Evolutionary conservation across 2,797 vertebrate species (phyloP).

Genomic region (Acanthurus tractus): DNA sequence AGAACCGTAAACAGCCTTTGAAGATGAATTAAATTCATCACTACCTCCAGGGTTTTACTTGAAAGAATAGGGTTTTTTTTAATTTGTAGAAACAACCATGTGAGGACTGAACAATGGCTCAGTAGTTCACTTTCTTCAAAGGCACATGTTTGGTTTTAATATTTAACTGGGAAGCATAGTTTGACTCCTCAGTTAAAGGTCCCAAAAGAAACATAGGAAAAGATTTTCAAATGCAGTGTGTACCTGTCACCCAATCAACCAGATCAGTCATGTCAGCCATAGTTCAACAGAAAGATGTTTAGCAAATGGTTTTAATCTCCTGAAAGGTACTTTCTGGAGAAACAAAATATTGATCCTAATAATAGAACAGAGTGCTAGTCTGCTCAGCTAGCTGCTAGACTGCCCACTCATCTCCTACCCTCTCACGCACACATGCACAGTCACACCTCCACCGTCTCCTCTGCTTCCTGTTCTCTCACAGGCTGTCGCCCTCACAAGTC

Average conservation of each 20-base stretch:
- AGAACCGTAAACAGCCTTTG: constrained; percentile 12
- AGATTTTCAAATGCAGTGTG: constrained; percentile 21
- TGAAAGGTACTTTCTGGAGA: constrained; percentile 4
- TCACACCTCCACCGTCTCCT: constrained; percentile 61
- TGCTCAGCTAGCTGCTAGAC: constrained; percentile 51
- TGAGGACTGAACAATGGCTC: constrained; percentile 19
- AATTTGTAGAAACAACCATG: not conserved
- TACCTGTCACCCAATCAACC: not conserved
- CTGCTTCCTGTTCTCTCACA: constrained; percentile 74
- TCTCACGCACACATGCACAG: constrained; percentile 27
- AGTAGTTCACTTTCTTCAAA: constrained; percentile 23
- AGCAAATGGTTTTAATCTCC: not conserved
- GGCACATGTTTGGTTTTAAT: constrained; percentile 36
- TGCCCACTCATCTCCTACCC: constrained; percentile 49
- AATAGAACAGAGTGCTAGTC: constrained; percentile 52
- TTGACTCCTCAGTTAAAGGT: constrained; percentile 7
- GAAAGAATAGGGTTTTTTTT: constrained; percentile 15
- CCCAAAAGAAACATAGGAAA: constrained; percentile 2
- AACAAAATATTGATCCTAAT: constrained; percentile 46
- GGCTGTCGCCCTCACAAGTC: constrained; percentile 73
- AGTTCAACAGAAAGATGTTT: not conserved
- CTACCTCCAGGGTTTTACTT: not conserved
- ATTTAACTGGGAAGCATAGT: constrained; percentile 25
- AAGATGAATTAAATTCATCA: constrained; percentile 17
- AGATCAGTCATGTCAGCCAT: not conserved